Percentiles rank a stretch among this genome's conserved stretches.
Conservation (phyloP, 1,140 invertebrate genomes). For the Drosophila neocordata region DNA sequence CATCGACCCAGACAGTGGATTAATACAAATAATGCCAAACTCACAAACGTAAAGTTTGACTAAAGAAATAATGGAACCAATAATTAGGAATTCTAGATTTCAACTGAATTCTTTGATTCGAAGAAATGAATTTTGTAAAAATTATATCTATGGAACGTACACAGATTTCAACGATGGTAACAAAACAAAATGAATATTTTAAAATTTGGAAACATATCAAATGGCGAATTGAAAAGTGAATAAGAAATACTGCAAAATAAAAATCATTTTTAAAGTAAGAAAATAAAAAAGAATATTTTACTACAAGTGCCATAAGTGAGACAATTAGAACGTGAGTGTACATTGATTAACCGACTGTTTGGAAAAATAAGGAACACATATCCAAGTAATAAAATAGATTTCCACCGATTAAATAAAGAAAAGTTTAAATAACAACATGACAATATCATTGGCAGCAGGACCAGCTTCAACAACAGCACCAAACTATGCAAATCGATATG, state of each 20-base stretch:
- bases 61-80: neutral
- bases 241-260: conserved; percentile 32
- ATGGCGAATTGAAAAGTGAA: conserved; percentile 72
- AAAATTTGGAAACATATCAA: conserved; percentile 83
- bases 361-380: conserved; percentile 21
- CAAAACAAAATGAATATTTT: conserved; percentile 72
- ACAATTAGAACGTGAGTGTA: neutral
- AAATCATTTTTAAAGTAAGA: conserved; percentile 16
- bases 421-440: conserved; percentile 54
- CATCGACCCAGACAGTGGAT: conserved; percentile 12
- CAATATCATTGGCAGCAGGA: conserved; percentile 62
- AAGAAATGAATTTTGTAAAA: conserved; percentile 11
- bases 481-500: conserved; percentile 70
- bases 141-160: neutral
- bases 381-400: conserved; percentile 34
- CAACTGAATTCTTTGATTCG: conserved; percentile 13
- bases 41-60: neutral
- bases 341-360: conserved; percentile 9
- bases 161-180: conserved; percentile 23
- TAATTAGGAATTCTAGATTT: conserved; percentile 56
- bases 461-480: conserved; percentile 35
- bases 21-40: neutral
- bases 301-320: conserved; percentile 8
- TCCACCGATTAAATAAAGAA: conserved; percentile 43
- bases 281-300: conserved; percentile 9